These are phyloP conservation scores for Arenaria interpres DNA, from an alignment of 2,113 vertebrate species.

Conservation along the genomic window DNA sequence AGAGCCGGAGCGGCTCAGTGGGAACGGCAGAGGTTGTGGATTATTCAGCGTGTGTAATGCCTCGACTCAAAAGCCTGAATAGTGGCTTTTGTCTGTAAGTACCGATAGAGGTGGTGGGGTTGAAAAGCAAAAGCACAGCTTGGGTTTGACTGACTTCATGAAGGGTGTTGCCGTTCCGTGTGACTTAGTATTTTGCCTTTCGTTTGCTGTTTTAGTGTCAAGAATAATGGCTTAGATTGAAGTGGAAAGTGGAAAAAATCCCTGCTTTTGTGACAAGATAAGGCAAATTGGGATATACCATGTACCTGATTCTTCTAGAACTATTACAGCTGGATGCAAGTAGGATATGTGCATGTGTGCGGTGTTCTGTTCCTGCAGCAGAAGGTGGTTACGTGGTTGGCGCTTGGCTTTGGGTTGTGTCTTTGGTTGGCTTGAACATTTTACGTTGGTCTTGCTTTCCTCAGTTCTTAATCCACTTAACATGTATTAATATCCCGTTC, in stretches of 20 bases:
- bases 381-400: not conserved
- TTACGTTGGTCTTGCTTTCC: not conserved
- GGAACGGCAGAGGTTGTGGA: not conserved
- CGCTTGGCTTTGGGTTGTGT: not conserved
- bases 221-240: not conserved
- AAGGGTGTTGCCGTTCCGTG: not conserved
- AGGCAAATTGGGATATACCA: not conserved
- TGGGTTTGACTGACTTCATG: not conserved
- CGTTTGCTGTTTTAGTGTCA: not conserved
- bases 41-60: not conserved
- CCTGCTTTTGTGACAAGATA: not conserved
- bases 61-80: not conserved
- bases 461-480: not conserved
- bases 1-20: not conserved
- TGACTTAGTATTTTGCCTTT: not conserved
- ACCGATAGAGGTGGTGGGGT: not conserved
- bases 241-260: not conserved
- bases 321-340: not conserved
- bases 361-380: not conserved
- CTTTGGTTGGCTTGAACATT: not conserved
- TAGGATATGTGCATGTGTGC: fast-evolving
- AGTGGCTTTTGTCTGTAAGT: not conserved
- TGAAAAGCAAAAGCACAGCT: not conserved
- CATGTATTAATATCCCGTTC: not conserved
- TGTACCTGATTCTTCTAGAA: not conserved